Base-by-base conservation (phyloP, 2,113 vertebrate genomes). In the Ptychochromis oligacanthus region DNA sequence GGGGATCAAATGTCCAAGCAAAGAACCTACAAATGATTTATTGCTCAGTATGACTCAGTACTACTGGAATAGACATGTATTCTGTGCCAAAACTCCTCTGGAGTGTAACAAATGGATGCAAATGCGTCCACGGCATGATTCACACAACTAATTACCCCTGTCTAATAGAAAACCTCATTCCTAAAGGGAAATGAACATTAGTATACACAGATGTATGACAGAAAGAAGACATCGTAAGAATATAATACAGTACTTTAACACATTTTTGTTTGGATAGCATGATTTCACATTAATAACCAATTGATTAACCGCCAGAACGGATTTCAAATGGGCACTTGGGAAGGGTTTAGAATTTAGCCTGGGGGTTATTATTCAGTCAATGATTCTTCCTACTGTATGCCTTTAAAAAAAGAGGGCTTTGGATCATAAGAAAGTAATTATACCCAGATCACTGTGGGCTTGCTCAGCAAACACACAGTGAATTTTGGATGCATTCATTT, bases 71-170 rank as follows among this genome's bases (percentile, higher is more conserved):
- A 72, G 46, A 61, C 22, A 40, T 31, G 49, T n/a, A 62, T 67
- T 75, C 55, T 43, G 46, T 2, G 7, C 79, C 57, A 84, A 75
- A 85, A 64, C 58, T 80, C 77, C 60, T 77, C n/a, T 77, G 77
- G 79, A 65, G 81, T 75, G 82, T 79, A 83, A 72, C 52, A 81
- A 84, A 86, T 86, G 77, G 46, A 72, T 34, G 67, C 26, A 11
- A 72, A 72, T 54, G 46, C 72, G 74, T 60, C 67, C 26, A 34
- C 24, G 64, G 36, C 22, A 54, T 57, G 84, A 82, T 62, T 90
- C 70, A 83, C 70, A 24, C 17, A 8, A 70, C 76, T 88, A 88
- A 91, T 91, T 83, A 84, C 70, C 54, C 13, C 60, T 54, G 12
- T 59, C 22, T 34, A 74, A 82, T 74, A 82, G 59, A 79, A 80